Evolutionary conservation across 2,797 vertebrate genomes (phyloP), one percentile per base, ranked within the genome.

Genomic region (Myripristis jacobus): DNA sequence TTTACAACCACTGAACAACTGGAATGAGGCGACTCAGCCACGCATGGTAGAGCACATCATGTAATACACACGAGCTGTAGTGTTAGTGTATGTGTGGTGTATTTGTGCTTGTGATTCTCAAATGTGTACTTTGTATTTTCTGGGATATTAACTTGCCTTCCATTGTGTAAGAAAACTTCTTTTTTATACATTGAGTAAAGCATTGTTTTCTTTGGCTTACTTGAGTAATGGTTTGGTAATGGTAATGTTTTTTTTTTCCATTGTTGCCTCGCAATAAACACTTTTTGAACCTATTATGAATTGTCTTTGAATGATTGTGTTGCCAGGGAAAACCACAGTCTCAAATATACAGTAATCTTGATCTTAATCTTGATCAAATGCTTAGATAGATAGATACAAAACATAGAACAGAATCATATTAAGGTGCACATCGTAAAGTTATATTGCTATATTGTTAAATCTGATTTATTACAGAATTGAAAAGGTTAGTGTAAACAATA

Each of bases 231-330:
- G 63, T 87, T 73, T 79, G 70, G n/a, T n/a, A n/a, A n/a, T n/a
- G n/a, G n/a, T n/a, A n/a, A n/a, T n/a, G 65, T 65, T 63, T 70
- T 81, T 60, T 36, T 31, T 74, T 85, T 54, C 64, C 64, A 80
- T 51, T 71, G 81, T 81, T 84, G 87, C 87, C 86, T 89, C 52
- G 67, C 81, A 93, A 92, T 93, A 92, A 93, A 92, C 58, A 78
- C 38, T 25, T 56, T 87, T 90, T 84, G 22, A 86, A 89, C 47
- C 51, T n/a, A 65, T 25, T 41, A 41, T 12, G 9, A 0, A 1
- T 24, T 53, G 22, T 77, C 4, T 1, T 31, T 41, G 12, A 50
- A 24, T 79, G 25, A 24, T 77, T 22, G 1, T 3, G 1, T 63
- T 1, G 16, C 15, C 0, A n/a, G 41, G 8, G 15, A 6, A 12